Percentiles rank a stretch among this genome's conserved stretches.
Evolutionary conservation across 2,797 vertebrate genomes (phyloP).

Genomic region (Acropternis orthonyx): DNA sequence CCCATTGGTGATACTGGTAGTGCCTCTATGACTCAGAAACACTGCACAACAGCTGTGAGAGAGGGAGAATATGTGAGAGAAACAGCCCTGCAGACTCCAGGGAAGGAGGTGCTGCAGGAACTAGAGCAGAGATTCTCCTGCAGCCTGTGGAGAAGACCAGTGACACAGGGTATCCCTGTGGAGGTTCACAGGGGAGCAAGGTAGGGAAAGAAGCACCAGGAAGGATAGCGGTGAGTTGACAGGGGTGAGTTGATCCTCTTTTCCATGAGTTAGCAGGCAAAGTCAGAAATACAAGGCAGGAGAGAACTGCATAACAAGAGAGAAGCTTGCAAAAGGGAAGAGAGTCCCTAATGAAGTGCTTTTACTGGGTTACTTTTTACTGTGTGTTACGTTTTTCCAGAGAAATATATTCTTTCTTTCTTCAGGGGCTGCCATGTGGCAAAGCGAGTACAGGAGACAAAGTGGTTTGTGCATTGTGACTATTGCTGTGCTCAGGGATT

Average conservation of each 20-base stretch:
- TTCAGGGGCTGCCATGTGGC: not conserved
- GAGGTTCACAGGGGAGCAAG: not conserved
- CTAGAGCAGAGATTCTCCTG: not conserved
- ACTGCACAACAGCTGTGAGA: not conserved
- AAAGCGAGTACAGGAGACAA: not conserved
- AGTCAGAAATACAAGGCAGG: not conserved
- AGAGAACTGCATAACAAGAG: not conserved
- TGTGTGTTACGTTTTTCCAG: not conserved
- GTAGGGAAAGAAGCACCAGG: not conserved
- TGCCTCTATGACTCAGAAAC: not conserved
- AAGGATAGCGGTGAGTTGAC: not conserved
- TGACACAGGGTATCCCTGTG: fast-evolving
- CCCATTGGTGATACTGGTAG: not conserved
- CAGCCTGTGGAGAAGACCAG: not conserved
- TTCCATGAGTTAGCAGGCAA: not conserved
- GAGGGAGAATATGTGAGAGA: not conserved
- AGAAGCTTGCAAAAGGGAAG: not conserved
- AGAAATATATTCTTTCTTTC: not conserved
- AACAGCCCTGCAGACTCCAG: not conserved
- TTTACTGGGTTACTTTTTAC: no score
- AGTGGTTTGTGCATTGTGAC: not conserved
- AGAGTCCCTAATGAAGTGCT: not conserved
- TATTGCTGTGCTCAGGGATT: not conserved
- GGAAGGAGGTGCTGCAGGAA: not conserved
- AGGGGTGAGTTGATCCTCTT: not conserved